These are phyloP conservation scores for Gryllus bimaculatus DNA, from an alignment of 1,140 invertebrate genomes.

Conservation along the genomic window DNA sequence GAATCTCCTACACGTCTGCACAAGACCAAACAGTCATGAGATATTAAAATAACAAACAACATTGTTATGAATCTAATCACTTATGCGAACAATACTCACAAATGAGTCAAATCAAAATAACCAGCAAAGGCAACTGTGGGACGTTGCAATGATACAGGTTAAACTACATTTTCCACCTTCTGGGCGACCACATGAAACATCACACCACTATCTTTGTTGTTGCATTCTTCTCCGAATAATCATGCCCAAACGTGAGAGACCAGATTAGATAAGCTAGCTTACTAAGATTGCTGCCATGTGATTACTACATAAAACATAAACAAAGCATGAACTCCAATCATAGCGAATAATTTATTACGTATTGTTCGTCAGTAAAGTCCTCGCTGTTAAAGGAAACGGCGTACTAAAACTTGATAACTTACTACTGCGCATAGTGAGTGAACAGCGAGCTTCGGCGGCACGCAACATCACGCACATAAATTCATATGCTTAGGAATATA, in stretches of 20 bases:
- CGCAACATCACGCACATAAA: no score
- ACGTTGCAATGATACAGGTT: no score
- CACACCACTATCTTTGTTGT: slow-evolving; percentile 45
- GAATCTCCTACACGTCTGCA: no score
- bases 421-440: no score
- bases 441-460: no score
- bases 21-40: no score
- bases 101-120: neutral
- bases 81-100: no score
- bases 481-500: no score
- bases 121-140: no score
- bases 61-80: neutral
- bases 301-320: slow-evolving; percentile 20
- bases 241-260: slow-evolving; percentile 33
- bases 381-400: neutral
- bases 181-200: slow-evolving; percentile 60
- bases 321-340: neutral
- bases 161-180: slow-evolving; percentile 45
- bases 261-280: slow-evolving; percentile 45
- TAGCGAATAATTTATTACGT: neutral
- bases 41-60: no score
- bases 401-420: no score
- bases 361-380: neutral
- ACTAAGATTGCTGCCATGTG: slow-evolving; percentile 41
- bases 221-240: slow-evolving; percentile 40